These are phyloP conservation scores for Clitarchus hookeri DNA, from an alignment of 2,888 invertebrate species.

Conservation along the genomic window DNA sequence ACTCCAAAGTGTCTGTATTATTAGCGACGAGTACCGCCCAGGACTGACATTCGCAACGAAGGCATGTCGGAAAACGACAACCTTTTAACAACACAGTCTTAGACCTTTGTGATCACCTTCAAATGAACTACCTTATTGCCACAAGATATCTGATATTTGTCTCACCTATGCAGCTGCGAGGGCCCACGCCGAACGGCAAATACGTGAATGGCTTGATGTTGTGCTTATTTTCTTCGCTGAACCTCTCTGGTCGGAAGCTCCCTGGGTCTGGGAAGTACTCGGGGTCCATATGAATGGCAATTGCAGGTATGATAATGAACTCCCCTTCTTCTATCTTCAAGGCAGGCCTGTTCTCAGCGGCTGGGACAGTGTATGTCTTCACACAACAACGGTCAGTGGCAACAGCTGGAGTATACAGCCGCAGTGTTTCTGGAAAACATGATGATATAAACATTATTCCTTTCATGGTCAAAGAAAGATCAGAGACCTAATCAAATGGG, in stretches of 20 bases:
- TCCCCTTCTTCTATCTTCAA: conserved; percentile 26
- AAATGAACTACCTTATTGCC: too few species aligned
- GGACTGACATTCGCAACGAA: too few species aligned
- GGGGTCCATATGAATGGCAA: conserved; percentile 23
- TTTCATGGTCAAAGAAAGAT: too few species aligned
- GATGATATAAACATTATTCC: too few species aligned
- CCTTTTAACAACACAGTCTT: too few species aligned
- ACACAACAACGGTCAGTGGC: conserved; percentile 57
- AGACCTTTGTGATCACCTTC: too few species aligned
- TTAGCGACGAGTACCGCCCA: too few species aligned
- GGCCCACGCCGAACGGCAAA: conserved; percentile 63
- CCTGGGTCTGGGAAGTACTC: conserved; percentile 27
- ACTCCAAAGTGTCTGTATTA: too few species aligned
- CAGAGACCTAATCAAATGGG: too few species aligned
- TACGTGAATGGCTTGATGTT: conserved; percentile 50
- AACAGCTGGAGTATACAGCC: conserved; percentile 59
- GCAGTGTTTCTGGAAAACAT: conserved; percentile 55
- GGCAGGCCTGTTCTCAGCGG: neutral
- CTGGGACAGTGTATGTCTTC: conserved; percentile 55
- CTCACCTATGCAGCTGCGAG: conserved; percentile 65
- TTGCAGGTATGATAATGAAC: conserved; percentile 45
- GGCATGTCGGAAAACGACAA: too few species aligned
- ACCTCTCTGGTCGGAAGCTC: conserved; percentile 53
- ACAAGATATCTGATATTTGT: neutral
- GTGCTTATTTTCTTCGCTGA: conserved; percentile 31